Evolutionary conservation across 2,888 invertebrate species (phyloP), one percentile per base, ranked within the genome.

Genomic region (Aplocera efformata): DNA sequence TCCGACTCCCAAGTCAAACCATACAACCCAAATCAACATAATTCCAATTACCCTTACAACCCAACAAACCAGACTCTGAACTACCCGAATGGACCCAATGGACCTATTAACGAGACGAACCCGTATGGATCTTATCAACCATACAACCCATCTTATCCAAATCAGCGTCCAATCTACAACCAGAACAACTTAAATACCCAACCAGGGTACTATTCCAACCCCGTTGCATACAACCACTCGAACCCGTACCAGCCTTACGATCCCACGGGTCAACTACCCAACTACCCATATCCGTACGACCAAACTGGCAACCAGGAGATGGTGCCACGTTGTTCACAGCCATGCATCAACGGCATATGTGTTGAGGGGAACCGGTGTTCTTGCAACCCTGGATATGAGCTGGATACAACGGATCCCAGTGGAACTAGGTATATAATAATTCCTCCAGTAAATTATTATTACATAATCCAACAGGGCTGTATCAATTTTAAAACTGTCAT

Each of bases 311-410:
- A 45, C 10, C 58, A 60, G 11, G 25, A 41, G 0, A 32, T 50
- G 22, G 49, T 54, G 1, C 74, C 58, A 0, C 45, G 60, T 8
- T 94, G 94, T 61, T 88, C 90, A 2, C 79, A 85, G 11, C 90
- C 91, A 6, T 95, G 94, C 54, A 67, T 91, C 34, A 94, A 94
- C 56, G 94, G 93, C 9, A 79, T 89, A 17, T 95, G 94, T 64
- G 88, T 90, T 6, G 75, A 61, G 35, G 60, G 62, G 1, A 75
- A 81, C 43, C 63, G 52, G 22, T 95, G 94, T 65, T 78, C 79
- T 5, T 92, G 92, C 50, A 85, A 89, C 39, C 45, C 74, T 7
- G 92, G 92, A 24, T 91, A 89, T 41, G 50, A 77, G 0, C 42
- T 60, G 20, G 90, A 91, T 48, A 72, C 48, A n/a, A 56, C 60